Evolutionary conservation across 1,140 invertebrate genomes (phyloP).

Genomic region (Sarcophaga peregrina): DNA sequence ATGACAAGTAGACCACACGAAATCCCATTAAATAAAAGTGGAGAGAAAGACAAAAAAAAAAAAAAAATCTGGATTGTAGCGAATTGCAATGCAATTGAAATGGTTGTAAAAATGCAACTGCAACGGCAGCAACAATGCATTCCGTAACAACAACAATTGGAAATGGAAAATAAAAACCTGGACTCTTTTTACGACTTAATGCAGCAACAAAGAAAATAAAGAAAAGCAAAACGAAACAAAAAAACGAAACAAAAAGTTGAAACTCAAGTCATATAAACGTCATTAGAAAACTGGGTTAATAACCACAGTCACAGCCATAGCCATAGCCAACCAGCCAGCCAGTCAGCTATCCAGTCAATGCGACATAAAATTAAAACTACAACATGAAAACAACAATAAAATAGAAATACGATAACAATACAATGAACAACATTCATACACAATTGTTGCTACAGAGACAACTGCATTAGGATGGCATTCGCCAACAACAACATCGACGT

Average conservation of each 20-base stretch:
- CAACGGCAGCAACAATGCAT: not conserved
- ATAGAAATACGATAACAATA: not conserved
- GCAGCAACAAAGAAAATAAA: no score
- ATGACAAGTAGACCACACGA: slow-evolving; percentile 20
- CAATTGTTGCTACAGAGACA: not conserved
- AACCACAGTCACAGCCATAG: not conserved
- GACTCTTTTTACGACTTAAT: not conserved
- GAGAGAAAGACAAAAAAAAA: not conserved
- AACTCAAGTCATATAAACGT: not conserved
- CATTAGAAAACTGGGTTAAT: slow-evolving; percentile 19
- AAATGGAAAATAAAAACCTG: slow-evolving; percentile 2
- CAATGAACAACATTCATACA: not conserved
- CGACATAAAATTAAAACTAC: not conserved
- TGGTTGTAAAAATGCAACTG: no score
- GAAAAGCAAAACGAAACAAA: no score
- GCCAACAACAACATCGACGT: not conserved
- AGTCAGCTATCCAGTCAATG: not conserved
- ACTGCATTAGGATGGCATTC: not conserved
- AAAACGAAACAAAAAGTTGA: no score
- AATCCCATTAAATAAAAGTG: slow-evolving; percentile 13
- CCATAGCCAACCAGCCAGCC: no score
- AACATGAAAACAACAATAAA: not conserved
- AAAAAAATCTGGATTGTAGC: not conserved
- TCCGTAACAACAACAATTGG: not conserved
- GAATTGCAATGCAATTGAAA: no score